phyloP scores from a whole-genome alignment of 1,140 invertebrate species.

The Drosophila tsacasi region DNA sequence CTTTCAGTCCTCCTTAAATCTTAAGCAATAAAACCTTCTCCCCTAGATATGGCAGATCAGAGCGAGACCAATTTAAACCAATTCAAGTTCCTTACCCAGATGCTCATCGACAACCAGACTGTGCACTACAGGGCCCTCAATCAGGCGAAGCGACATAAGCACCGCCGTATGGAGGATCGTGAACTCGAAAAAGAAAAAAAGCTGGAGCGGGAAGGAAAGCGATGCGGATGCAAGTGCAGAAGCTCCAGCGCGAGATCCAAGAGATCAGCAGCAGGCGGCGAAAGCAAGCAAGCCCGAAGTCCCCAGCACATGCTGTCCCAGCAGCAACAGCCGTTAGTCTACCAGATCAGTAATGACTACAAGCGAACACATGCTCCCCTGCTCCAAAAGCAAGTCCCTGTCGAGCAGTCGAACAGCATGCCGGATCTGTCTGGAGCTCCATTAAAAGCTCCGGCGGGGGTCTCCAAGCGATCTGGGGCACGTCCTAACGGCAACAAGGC shows the following conservation, averaged over 20 bases:
- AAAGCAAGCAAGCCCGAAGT: neutral
- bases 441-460: neutral
- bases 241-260: constrained; percentile 8
- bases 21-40: too few relatives aligned
- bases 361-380: neutral
- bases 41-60: constrained; percentile 53
- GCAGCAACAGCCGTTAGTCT: constrained; percentile 38
- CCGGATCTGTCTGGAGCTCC: constrained; percentile 37
- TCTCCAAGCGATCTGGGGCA: neutral
- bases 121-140: constrained; percentile 46
- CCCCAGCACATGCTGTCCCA: constrained; percentile 55
- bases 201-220: constrained; percentile 6
- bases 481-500: neutral
- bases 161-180: constrained; percentile 7
- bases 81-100: constrained; percentile 69
- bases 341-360: constrained; percentile 12
- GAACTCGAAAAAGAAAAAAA: constrained; percentile 1
- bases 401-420: constrained; percentile 43
- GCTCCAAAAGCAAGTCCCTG: neutral
- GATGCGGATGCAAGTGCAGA: neutral
- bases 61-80: constrained; percentile 64
- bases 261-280: neutral
- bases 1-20: too few relatives aligned
- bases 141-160: constrained; percentile 9
- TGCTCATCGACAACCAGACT: constrained; percentile 70